These are phyloP conservation scores for Cyclina sinensis DNA, from an alignment of 1,140 invertebrate species.

Conservation along the genomic window DNA sequence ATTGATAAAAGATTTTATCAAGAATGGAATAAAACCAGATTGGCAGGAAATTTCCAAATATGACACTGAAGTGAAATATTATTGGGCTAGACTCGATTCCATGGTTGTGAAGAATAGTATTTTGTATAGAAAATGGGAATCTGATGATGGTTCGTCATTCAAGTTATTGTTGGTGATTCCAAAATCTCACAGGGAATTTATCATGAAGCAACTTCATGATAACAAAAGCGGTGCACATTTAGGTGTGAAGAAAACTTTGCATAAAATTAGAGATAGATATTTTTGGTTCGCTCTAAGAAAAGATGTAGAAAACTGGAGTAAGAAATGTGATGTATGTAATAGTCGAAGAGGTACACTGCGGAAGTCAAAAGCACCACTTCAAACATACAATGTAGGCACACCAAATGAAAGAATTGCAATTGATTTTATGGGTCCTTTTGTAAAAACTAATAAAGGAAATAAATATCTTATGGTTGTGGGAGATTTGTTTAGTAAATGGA, in stretches of 20 bases:
- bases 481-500: too few species aligned
- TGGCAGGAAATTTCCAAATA: constrained; percentile 62
- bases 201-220: too few species aligned
- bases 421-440: constrained; percentile 66
- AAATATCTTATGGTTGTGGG: too few species aligned
- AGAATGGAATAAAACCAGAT: constrained; percentile 33
- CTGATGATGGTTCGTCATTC: neutral
- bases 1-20: too few species aligned
- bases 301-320: constrained; percentile 51
- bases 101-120: constrained; percentile 55
- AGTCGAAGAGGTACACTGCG: neutral
- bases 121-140: constrained; percentile 62
- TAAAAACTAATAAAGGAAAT: too few species aligned
- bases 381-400: constrained; percentile 60
- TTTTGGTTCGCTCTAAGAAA: neutral
- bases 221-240: too few species aligned
- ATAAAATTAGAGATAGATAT: neutral
- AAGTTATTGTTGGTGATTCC: constrained; percentile 59
- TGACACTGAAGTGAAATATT: constrained; percentile 40
- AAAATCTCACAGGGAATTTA: neutral
- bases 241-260: constrained; percentile 33
- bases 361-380: constrained; percentile 25
- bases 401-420: constrained; percentile 58
- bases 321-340: constrained; percentile 63
- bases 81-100: too few species aligned